phyloP scores from a whole-genome alignment of 2,113 vertebrate species.

The Tursiops truncatus region DNA sequence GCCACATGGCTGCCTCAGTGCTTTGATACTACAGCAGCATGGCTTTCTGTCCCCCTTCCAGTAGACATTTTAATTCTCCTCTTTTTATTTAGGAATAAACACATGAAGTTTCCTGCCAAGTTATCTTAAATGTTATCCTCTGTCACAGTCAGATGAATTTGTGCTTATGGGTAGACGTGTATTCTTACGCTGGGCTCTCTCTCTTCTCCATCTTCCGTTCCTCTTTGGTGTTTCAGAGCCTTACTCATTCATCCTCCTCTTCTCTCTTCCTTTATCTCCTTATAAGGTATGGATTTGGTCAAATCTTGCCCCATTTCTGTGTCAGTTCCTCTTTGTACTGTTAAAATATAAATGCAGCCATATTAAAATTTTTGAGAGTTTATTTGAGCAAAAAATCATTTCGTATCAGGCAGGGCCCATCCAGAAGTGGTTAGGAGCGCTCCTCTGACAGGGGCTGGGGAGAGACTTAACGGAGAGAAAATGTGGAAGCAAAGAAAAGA shows the following conservation, averaged over 20 bases:
- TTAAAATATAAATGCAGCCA: neutral
- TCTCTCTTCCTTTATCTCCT: neutral
- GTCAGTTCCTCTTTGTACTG: neutral
- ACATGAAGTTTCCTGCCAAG: neutral
- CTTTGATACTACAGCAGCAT: neutral
- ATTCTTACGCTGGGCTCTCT: neutral
- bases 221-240: neutral
- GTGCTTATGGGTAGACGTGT: neutral
- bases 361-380: neutral
- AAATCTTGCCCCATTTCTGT: neutral
- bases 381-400: neutral
- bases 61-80: neutral
- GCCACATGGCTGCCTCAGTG: neutral
- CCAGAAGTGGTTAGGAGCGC: neutral
- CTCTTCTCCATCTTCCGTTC: neutral
- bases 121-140: neutral
- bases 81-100: slow-evolving; percentile 21
- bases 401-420: neutral
- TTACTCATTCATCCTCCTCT: neutral
- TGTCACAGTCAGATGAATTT: neutral
- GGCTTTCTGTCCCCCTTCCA: neutral
- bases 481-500: neutral
- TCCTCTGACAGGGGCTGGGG: neutral
- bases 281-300: neutral
- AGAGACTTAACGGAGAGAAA: neutral